Evolutionary conservation across 2,113 vertebrate species (phyloP).

Genomic region (Nipponia nippon): DNA sequence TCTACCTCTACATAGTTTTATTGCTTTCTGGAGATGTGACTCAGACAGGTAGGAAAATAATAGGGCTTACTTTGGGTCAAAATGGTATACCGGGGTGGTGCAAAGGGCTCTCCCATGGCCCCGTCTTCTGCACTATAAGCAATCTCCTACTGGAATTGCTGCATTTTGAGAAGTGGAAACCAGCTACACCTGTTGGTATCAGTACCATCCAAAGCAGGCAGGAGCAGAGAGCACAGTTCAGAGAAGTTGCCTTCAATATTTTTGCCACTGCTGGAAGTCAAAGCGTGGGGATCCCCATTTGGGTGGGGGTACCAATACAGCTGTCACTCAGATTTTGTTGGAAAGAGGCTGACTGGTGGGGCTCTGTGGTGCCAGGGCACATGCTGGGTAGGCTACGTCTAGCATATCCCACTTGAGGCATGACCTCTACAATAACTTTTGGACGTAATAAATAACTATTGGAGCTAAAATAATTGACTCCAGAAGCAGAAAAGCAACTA

Average conservation of each 20-base stretch:
- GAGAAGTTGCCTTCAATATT: not conserved
- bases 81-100: too few relatives aligned
- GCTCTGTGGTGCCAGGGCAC: not conserved
- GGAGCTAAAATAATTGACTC: not conserved
- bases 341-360: not conserved
- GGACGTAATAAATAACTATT: not conserved
- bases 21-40: not conserved
- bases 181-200: not conserved
- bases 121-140: not conserved
- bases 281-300: not conserved
- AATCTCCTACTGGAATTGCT: not conserved
- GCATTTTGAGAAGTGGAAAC: not conserved
- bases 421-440: not conserved
- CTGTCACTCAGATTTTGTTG: not conserved
- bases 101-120: not conserved
- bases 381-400: rapidly evolving
- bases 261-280: not conserved
- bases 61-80: not conserved
- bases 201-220: not conserved
- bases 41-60: not conserved
- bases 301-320: not conserved
- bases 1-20: not conserved
- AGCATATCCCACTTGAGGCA: not conserved
- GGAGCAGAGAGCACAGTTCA: rapidly evolving
- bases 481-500: not conserved